These are phyloP conservation scores for Tenthredo amoena DNA, from an alignment of 2,888 invertebrate species.

Conservation along the genomic window DNA sequence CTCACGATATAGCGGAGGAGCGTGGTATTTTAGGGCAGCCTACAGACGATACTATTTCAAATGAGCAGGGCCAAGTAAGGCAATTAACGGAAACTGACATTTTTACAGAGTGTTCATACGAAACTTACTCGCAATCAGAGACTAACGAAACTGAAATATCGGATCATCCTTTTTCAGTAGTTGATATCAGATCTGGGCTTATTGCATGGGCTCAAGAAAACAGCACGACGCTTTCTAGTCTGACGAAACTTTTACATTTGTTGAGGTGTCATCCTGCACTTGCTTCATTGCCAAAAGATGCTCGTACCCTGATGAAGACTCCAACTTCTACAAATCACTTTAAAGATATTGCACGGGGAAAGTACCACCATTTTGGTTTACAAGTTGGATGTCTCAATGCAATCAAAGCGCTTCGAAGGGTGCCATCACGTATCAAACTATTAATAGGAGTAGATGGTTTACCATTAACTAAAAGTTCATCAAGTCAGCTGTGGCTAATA, in stretches of 20 bases:
- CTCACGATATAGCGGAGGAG: too few relatives aligned
- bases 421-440: not conserved
- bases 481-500: conserved; percentile 60
- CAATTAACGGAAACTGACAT: too few relatives aligned
- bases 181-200: not conserved
- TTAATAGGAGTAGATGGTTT: conserved; percentile 58
- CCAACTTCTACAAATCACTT: not conserved
- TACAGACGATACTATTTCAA: too few relatives aligned
- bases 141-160: not conserved
- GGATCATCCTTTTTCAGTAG: not conserved
- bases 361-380: not conserved
- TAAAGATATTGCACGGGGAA: not conserved
- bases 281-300: not conserved
- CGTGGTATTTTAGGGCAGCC: too few relatives aligned
- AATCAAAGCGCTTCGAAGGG: not conserved
- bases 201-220: not conserved
- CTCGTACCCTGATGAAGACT: conserved; percentile 25
- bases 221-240: not conserved
- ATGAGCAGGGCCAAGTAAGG: too few relatives aligned
- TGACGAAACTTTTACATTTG: not conserved
- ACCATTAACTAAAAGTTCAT: conserved; percentile 57
- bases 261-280: conserved; percentile 19
- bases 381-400: not conserved
- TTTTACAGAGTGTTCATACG: not conserved
- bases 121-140: not conserved